A percentile compares a stretch with the other conserved stretches of the same genome.
phyloP scores from a whole-genome alignment of 2,113 vertebrate genomes.

The Tautogolabrus adspersus region DNA sequence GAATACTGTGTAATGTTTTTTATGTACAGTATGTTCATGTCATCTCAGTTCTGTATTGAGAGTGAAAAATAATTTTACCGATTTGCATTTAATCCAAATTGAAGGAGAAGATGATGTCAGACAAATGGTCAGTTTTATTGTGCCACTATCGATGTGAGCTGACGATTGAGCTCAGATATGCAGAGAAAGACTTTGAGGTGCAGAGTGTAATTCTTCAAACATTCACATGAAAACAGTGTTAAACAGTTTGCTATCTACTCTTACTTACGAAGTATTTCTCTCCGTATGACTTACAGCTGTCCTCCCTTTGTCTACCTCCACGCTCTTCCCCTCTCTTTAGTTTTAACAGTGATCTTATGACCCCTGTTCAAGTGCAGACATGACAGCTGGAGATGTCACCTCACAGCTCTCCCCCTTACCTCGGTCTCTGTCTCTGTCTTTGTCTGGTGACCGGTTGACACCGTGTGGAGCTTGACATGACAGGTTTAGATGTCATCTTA shows the following conservation, averaged over 20 bases:
- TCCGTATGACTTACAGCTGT: slow-evolving; percentile 52
- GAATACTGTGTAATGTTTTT: no score
- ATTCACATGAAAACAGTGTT: not conserved
- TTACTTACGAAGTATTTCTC: slow-evolving; percentile 2
- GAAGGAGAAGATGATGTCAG: not conserved
- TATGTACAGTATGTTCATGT: no score
- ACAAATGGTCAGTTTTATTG: not conserved
- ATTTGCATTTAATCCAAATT: no score
- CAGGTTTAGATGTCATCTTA: slow-evolving; percentile 74
- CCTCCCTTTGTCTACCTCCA: slow-evolving; percentile 37
- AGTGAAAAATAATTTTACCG: no score
- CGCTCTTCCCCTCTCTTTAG: slow-evolving; percentile 28
- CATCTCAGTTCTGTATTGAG: no score
- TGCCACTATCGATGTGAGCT: slow-evolving; percentile 1
- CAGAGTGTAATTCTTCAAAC: not conserved
- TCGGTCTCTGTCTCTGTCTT: slow-evolving; percentile 48
- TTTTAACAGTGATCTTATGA: slow-evolving; percentile 56
- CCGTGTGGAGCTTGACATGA: slow-evolving; percentile 61
- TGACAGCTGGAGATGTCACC: slow-evolving; percentile 68
- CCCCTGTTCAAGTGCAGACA: slow-evolving; percentile 60
- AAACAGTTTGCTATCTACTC: not conserved
- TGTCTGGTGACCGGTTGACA: slow-evolving; percentile 69
- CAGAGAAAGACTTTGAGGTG: no score
- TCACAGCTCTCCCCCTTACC: slow-evolving; percentile 30
- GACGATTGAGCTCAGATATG: not conserved